A percentile compares a stretch with the other conserved stretches of the same genome.
These are phyloP conservation scores for Cichlasoma orientale DNA, from an alignment of 2,797 vertebrate species.

Conservation along the genomic window DNA sequence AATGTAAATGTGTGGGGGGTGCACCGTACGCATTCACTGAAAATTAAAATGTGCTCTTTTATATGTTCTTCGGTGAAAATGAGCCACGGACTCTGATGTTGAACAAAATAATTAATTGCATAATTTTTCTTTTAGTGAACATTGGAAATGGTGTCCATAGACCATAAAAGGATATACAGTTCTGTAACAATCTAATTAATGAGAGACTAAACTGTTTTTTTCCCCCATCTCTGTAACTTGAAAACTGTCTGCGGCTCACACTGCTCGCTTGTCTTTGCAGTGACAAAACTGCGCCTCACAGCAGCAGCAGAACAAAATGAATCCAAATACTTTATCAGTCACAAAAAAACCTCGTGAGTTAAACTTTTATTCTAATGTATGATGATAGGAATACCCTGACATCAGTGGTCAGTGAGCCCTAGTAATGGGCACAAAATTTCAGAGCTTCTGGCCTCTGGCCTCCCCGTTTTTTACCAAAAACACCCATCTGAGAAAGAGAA, in stretches of 20 bases:
- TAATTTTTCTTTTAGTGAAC: not conserved
- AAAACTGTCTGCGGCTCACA: not conserved
- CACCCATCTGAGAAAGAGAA: conserved; percentile 32
- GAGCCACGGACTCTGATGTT: not conserved
- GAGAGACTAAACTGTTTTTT: not conserved
- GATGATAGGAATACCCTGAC: not conserved
- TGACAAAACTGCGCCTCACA: not conserved
- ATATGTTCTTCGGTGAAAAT: not conserved
- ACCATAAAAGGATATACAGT: not conserved
- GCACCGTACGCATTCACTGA: too few relatives aligned
- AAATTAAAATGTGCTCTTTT: not conserved
- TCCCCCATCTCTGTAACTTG: not conserved
- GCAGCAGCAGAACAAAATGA: not conserved
- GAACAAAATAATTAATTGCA: not conserved
- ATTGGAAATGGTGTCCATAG: not conserved
- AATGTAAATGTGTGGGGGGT: too few relatives aligned
- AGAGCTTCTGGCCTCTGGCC: conserved; percentile 28
- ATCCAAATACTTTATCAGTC: too few relatives aligned
- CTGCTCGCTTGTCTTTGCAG: too few relatives aligned
- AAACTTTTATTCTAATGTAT: not conserved
- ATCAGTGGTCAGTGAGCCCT: not conserved
- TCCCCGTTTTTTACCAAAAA: not conserved
- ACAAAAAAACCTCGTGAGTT: not conserved
- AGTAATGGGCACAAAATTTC: not conserved
- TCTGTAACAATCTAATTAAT: not conserved